phyloP scores from a whole-genome alignment of 2,113 vertebrate genomes.

The Eurystomus gularis region DNA sequence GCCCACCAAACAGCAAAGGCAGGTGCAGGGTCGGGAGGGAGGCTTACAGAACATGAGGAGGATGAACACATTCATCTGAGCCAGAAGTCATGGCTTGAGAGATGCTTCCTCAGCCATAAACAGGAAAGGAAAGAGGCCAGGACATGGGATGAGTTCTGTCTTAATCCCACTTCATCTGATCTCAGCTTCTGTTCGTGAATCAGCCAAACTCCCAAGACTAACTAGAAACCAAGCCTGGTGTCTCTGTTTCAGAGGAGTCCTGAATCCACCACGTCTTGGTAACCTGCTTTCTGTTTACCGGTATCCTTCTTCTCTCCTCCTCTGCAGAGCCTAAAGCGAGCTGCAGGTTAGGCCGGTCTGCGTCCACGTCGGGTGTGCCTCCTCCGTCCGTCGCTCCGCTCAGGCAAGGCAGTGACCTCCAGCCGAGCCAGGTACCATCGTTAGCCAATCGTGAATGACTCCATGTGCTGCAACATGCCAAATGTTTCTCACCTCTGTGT shows the following conservation, averaged over 20 bases:
- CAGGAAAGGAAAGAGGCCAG: neutral
- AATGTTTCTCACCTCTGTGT: conserved; percentile 78
- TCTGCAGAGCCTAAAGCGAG: conserved; percentile 82
- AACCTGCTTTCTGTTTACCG: neutral
- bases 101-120: neutral
- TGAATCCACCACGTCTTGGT: too few relatives aligned
- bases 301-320: neutral
- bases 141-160: neutral
- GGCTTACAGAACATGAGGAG: neutral
- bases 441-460: conserved; percentile 82
- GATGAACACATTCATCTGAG: neutral
- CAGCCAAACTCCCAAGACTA: neutral
- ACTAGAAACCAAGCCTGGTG: neutral
- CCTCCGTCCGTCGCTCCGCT: conserved; percentile 83
- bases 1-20: neutral
- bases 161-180: neutral
- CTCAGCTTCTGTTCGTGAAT: neutral
- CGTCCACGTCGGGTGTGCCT: conserved; percentile 91
- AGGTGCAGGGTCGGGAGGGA: neutral
- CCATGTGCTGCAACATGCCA: conserved; percentile 80
- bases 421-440: conserved; percentile 92
- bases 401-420: conserved; percentile 83
- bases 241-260: neutral
- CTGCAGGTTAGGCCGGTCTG: conserved; percentile 90
- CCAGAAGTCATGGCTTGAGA: neutral